Evolutionary conservation across 2,888 invertebrate species (phyloP).

Genomic region (Acronicta leporina): DNA sequence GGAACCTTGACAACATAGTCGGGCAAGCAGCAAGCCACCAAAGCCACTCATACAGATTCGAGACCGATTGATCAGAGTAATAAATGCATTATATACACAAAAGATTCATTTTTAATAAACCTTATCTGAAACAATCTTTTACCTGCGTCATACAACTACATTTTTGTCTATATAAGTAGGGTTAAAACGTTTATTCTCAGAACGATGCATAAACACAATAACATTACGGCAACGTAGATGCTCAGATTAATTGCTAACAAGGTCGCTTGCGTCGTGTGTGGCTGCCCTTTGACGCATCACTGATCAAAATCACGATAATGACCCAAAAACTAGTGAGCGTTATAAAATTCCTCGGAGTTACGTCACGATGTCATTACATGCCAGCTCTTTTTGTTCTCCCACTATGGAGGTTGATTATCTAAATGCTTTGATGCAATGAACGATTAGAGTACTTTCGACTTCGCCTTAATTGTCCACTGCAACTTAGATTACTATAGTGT

Average conservation of each 20-base stretch:
- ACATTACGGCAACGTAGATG: slow-evolving; percentile 65
- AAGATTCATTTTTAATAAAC: background rate
- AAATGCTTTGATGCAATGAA: slow-evolving; percentile 76
- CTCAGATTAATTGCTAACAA: slow-evolving; percentile 78
- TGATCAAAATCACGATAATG: slow-evolving; percentile 84
- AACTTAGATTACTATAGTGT: slow-evolving; percentile 45
- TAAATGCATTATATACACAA: too few species aligned
- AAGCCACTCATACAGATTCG: too few species aligned
- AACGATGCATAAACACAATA: slow-evolving; percentile 60
- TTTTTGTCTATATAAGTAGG: slow-evolving; percentile 17
- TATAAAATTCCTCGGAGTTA: slow-evolving; percentile 79
- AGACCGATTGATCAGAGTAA: too few species aligned
- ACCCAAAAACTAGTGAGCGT: slow-evolving; percentile 73
- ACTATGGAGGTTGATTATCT: slow-evolving; percentile 77
- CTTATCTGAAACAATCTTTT: background rate
- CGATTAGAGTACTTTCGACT: slow-evolving; percentile 69
- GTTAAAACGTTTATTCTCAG: slow-evolving; percentile 32
- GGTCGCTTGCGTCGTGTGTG: slow-evolving; percentile 84
- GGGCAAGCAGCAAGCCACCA: too few species aligned
- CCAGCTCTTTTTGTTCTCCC: slow-evolving; percentile 66
- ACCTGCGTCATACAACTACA: slow-evolving; percentile 8
- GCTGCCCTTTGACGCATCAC: slow-evolving; percentile 76
- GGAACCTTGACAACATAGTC: too few species aligned
- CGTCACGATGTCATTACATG: slow-evolving; percentile 83
- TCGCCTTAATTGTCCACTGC: slow-evolving; percentile 76